These are phyloP conservation scores for Drosophila recens DNA, from an alignment of 2,888 invertebrate species.

Conservation along the genomic window DNA sequence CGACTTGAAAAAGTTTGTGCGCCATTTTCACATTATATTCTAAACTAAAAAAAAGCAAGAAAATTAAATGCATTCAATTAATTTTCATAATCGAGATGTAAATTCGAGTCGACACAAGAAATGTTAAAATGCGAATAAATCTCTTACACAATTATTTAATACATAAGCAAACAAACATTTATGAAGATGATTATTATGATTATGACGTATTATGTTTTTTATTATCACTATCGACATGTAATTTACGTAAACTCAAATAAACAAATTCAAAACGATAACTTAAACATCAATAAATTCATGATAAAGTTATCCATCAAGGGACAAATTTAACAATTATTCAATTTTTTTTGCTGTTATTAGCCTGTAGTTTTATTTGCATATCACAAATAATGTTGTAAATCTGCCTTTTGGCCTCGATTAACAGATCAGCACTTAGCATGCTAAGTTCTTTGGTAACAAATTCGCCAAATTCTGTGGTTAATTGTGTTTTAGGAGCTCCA, in stretches of 20 bases:
- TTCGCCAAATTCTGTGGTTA: slow-evolving; percentile 45
- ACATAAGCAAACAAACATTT: slow-evolving; percentile 70
- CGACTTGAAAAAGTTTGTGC: slow-evolving; percentile 52
- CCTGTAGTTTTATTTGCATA: slow-evolving; percentile 42
- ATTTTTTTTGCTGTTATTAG: slow-evolving; percentile 3
- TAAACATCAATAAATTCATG: not conserved
- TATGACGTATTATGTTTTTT: slow-evolving; percentile 82
- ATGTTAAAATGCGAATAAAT: slow-evolving; percentile 64
- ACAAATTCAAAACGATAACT: slow-evolving; percentile 55
- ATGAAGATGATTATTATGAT: slow-evolving; percentile 71
- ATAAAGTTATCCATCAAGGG: not conserved
- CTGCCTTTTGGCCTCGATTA: slow-evolving; percentile 49
- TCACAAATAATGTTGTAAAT: slow-evolving; percentile 50
- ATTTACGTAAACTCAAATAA: slow-evolving; percentile 80
- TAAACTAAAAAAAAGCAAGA: slow-evolving; percentile 9
- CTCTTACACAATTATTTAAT: slow-evolving; percentile 75
- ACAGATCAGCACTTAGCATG: slow-evolving; percentile 45
- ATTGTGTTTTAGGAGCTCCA: slow-evolving; percentile 4
- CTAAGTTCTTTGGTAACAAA: slow-evolving; percentile 55
- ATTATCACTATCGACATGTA: slow-evolving; percentile 80
- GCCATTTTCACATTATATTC: slow-evolving; percentile 65
- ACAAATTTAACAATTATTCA: not conserved
- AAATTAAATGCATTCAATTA: slow-evolving; percentile 38
- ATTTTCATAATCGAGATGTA: slow-evolving; percentile 32
- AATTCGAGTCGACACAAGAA: slow-evolving; percentile 38